Base-by-base conservation (phyloP, 2,888 invertebrate genomes). In the Dinocampus coccinellae region DNA sequence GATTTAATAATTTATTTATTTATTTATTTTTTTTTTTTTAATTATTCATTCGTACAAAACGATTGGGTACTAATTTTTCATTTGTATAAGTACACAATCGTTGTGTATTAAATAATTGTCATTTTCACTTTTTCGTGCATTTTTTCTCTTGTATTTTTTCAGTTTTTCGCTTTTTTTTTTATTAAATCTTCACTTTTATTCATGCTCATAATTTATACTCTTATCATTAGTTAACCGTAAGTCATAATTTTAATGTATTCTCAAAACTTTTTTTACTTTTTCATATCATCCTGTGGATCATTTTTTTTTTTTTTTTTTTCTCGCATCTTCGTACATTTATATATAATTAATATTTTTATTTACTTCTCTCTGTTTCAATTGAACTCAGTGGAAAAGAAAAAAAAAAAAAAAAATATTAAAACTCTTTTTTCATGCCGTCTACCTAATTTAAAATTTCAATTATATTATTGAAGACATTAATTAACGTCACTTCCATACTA, bases 401-500 rank as follows among this genome's bases (percentile, higher is more conserved):
- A 39, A 39, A 39, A n/a, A n/a, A 39, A 39, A 61, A 68, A 72
- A 29, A 36, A 72, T 72, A 63, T 55, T 63, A 64, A 64, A 72
- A 69, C 58, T 57, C 22, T 42, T 55, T 64, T 20, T 66, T 36
- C 73, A 58, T 64, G 70, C 70, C 57, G 53, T 62, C 74, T 74
- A 76, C 52, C 72, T 70, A 75, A 72, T 69, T 57, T 75, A 69
- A 62, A 69, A 65, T 69, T 70, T 75, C 65, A 77, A 76, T 76
- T 75, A 76, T 76, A 42, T 70, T 75, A 77, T 75, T 79, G 80
- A 79, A 80, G 77, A 79, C 79, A 79, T 78, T 78, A 78, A 79
- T 80, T 79, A 79, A 81, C 78, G 77, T 76, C 78, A 78, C 69
- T 75, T 75, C 72, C 67, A 73, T 76, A 47, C 16, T 47, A 47